Percentiles rank a stretch among this genome's conserved stretches.
Evolutionary conservation across 92 coral and sea anemone species (phyloP).

Genomic region (Phenganax marumi): DNA sequence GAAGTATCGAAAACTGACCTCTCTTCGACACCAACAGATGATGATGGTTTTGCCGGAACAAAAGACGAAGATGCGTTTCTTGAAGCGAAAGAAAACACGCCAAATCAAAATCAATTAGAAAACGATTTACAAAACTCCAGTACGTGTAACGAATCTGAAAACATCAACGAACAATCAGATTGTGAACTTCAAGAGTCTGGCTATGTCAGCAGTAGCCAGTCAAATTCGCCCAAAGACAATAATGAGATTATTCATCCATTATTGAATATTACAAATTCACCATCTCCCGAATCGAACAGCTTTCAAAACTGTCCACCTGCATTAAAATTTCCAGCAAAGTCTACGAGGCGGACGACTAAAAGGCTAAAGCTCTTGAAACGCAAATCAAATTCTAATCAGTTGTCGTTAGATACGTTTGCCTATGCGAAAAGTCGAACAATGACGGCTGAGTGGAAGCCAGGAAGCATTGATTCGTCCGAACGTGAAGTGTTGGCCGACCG

Average conservation of each 20-base stretch:
- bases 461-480: not conserved
- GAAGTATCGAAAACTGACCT: not conserved
- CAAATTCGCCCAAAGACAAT: conserved; percentile 17
- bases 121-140: not conserved
- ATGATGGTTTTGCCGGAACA: not conserved
- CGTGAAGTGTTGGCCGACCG: conserved; percentile 4
- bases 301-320: not conserved
- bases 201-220: not conserved
- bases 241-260: not conserved
- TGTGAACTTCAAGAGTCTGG: conserved; percentile 19
- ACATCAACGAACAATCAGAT: not conserved
- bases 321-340: not conserved
- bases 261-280: not conserved
- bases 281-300: not conserved
- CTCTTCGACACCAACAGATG: not conserved
- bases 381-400: not conserved
- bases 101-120: not conserved
- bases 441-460: not conserved
- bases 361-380: not conserved
- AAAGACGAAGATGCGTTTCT: not conserved
- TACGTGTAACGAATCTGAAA: not conserved
- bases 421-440: not conserved
- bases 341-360: not conserved
- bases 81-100: not conserved
- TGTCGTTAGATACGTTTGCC: not conserved